Base-by-base conservation (phyloP, 2,888 invertebrate species). In the Drosophila neonasuta region DNA sequence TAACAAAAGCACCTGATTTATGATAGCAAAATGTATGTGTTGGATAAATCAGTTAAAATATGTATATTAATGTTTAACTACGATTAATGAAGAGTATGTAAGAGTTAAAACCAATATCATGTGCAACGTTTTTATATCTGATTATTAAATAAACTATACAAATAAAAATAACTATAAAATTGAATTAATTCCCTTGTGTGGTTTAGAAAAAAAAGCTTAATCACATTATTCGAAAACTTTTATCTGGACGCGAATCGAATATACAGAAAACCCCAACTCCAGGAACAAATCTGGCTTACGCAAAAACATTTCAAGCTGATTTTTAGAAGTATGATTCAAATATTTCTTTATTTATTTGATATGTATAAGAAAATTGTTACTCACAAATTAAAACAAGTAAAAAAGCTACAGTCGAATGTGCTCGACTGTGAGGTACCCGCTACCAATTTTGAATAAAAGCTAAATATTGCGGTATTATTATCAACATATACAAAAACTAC, bases 81-180 rank as follows among this genome's bases (percentile, higher is more conserved):
- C 36, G 4, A 29, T 42, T 49, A 48, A 49, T 49, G 29, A 48
- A 9, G 17, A 41, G 30, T 55, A 68, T 51, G 29, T 41, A 58
- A 17, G 34, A 62, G 45, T 57, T 46, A 42, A 68, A 62, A 36
- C 50, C 30, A 67, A 54, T 39, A 68, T 45, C 30, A 29, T 49
- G 49, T 69, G 17, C 52, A 61, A 67, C 48, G 36, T 60, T 69
- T 67, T 54, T 57, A 64, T 64, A 67, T 42, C 50, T 45, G 29
- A 62, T 46, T 62, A 36, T 61, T 57, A 7, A 67, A 29, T 61
- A 67, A 67, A 57, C 63, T 54, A 67, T 69, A 57, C 67, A 67
- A 49, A 67, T 52, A 57, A 36, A 59, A 64, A 36, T 45, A 34
- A 30, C 20, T 9, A 36, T 10, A n/a, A 54, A 32, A 9, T 32